Conservation (phyloP, 2,888 invertebrate genomes). For the Pterostichus madidus region DNA sequence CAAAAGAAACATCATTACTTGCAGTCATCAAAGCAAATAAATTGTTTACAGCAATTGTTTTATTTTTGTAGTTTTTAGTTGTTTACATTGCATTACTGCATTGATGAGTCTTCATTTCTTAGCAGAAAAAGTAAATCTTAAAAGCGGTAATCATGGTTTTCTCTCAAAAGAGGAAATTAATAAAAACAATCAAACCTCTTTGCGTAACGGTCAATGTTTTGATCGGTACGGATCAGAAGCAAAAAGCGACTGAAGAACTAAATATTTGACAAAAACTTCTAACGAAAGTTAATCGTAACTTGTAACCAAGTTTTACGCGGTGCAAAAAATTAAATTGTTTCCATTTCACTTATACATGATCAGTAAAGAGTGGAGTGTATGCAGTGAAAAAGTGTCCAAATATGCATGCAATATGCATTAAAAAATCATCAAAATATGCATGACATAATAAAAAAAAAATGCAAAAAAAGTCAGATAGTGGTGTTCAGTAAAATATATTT, state of each 20-base stretch:
- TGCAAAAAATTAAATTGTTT: not conserved
- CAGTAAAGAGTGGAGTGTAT: no score
- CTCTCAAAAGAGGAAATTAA: constrained; percentile 4
- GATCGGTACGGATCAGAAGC: not conserved
- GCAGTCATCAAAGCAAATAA: no score
- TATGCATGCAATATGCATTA: no score
- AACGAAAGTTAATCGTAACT: not conserved
- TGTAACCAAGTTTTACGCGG: not conserved
- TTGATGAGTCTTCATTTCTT: not conserved
- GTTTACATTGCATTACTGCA: no score
- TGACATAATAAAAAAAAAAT: no score
- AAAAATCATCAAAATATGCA: no score
- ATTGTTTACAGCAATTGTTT: not conserved
- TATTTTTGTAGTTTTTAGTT: not conserved
- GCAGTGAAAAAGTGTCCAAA: no score
- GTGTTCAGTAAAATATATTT: no score
- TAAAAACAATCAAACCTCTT: constrained; percentile 7
- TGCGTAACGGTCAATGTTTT: constrained; percentile 40
- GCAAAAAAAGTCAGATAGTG: no score
- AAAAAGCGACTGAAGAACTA: constrained; percentile 4
- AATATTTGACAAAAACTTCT: constrained; percentile 3
- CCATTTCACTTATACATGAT: constrained; percentile 1
- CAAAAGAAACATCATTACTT: no score
- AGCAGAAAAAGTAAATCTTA: not conserved
- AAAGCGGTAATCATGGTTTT: not conserved